Evolutionary conservation across 2,797 vertebrate genomes (phyloP), one percentile per base, ranked within the genome.

Genomic region (Poecile montanus): DNA sequence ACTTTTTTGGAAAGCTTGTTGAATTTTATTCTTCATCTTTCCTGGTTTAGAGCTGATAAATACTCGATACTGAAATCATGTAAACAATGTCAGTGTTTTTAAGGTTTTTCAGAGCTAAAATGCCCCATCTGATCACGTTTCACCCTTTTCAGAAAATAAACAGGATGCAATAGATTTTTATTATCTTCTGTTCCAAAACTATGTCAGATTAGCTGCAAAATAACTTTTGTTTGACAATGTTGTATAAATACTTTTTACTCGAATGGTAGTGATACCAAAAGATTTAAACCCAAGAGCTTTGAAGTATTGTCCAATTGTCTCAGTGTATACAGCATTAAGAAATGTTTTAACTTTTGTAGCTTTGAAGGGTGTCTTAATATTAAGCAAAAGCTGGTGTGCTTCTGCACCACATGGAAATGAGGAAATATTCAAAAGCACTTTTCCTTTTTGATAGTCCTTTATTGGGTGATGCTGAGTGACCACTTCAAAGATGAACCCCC

Each of bases 241-340:
- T 94, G 53, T 85, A 78, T 81, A 94, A 94, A 94, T 93, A 82
- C 38, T 79, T 88, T 81, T 91, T 91, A 60, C 54, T 61, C 79
- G 80, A 76, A 78, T 85, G 48, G 36, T 53, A 6, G 34, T 74
- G 63, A 79, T 78, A 81, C 71, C 34, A 56, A 48, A 94, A 94
- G 90, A 44, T 76, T 73, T 79, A 36, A 87, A 86, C 53, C 38
- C 45, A 42, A 48, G 34, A 53, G 48, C 92, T 96, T 96, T 95
- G 91, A 96, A 95, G 85, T 87, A 7, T 67, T 94, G 83, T 91
- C 91, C 94, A 95, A 56, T 96, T 93, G 82, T 89, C 85, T 82
- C 75, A 81, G 56, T 87, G n/a, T 94, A 92, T 70, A 89, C 48
- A 70, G 40, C 74, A n/a, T n/a, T 61, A 70, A 89, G 56, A 76